Evolutionary conservation across 2,888 invertebrate species (phyloP).

Genomic region (Torymus auratus): DNA sequence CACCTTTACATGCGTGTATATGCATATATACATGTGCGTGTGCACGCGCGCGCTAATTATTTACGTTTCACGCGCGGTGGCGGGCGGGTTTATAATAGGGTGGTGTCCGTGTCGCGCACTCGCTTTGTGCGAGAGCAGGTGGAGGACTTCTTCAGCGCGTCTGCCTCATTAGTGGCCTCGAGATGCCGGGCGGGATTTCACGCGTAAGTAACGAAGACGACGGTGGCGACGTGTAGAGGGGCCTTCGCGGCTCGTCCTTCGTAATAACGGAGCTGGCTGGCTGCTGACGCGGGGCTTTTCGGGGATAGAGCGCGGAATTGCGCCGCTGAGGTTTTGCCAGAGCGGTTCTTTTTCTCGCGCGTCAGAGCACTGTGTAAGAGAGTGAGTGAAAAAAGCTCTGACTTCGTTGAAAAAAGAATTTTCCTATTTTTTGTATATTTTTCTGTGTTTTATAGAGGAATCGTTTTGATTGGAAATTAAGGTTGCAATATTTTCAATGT

Average conservation of each 20-base stretch:
- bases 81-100: too few relatives aligned
- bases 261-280: neutral
- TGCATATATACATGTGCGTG: neutral
- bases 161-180: constrained; percentile 49
- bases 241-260: neutral
- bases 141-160: constrained; percentile 41
- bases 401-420: too few relatives aligned
- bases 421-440: too few relatives aligned
- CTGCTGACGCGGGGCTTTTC: neutral
- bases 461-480: too few relatives aligned
- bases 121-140: neutral
- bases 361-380: too few relatives aligned
- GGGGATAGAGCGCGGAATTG: neutral
- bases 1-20: too few relatives aligned
- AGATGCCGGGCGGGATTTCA: constrained; percentile 34
- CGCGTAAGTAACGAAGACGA: constrained; percentile 22
- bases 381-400: too few relatives aligned
- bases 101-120: constrained; percentile 9
- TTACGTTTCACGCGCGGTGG: constrained; percentile 68
- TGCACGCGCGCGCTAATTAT: constrained; percentile 71
- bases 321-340: too few relatives aligned
- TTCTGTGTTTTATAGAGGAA: too few relatives aligned
- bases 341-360: too few relatives aligned
- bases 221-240: neutral
- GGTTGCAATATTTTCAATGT: too few relatives aligned